These are phyloP conservation scores for Onychorhynchus coronatus DNA, from an alignment of 2,113 vertebrate species.

Conservation along the genomic window DNA sequence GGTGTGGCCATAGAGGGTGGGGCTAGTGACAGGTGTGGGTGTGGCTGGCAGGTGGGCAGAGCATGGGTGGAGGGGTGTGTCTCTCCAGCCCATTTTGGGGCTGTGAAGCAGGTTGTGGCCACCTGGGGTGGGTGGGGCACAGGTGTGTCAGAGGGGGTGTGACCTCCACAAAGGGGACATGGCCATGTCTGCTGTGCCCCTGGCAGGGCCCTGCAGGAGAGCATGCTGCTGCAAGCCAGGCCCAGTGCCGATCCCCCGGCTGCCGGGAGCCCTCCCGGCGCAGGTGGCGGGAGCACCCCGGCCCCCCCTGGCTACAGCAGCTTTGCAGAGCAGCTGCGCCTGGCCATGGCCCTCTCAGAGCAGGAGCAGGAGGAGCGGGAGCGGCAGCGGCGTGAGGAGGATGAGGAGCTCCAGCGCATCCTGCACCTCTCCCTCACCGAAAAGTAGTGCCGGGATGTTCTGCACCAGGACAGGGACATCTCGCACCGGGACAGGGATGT, in stretches of 20 bases:
- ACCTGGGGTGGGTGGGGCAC: background rate
- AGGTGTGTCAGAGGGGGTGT: background rate
- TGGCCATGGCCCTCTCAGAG: conserved; percentile 90
- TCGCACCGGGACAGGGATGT: accelerated
- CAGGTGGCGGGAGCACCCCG: background rate
- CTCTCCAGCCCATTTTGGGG: background rate
- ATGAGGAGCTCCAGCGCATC: conserved; percentile 89
- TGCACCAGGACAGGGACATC: background rate
- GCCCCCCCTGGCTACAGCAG: conserved; percentile 62
- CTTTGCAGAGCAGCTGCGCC: conserved; percentile 87
- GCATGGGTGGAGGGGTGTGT: accelerated
- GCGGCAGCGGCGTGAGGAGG: conserved; percentile 73
- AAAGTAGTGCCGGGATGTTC: conserved; percentile 70
- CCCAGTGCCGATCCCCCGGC: background rate
- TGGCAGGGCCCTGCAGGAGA: conserved; percentile 89
- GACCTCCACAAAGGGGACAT: background rate
- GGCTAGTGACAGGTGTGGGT: accelerated
- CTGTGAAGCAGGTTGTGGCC: too few relatives aligned
- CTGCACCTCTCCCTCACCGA: conserved; percentile 91
- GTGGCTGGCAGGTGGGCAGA: background rate
- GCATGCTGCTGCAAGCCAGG: conserved; percentile 77
- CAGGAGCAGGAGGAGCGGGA: conserved; percentile 87
- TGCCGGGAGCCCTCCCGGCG: background rate
- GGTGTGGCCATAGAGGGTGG: background rate
- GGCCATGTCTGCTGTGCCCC: background rate